Evolutionary conservation across 2,113 vertebrate genomes (phyloP), one percentile per base, ranked within the genome.

Genomic region (Mus spicilegus): DNA sequence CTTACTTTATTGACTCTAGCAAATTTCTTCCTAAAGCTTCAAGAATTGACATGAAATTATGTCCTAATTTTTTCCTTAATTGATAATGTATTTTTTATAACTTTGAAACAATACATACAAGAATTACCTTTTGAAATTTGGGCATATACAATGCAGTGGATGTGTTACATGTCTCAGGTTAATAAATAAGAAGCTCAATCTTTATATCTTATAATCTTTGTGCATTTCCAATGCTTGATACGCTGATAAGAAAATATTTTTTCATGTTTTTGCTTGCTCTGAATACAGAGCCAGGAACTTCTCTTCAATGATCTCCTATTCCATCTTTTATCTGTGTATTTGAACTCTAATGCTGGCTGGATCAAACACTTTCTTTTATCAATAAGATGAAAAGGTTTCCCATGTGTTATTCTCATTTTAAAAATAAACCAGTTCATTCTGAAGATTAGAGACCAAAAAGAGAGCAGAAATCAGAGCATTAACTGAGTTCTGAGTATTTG

Each of bases 281-380:
- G 51, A 97, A 84, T 94, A 70, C 77, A 92, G 58, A 95, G 61
- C 69, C 42, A 84, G 91, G 56, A 94, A 67, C n/a, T 95, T 94
- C 30, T 76, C 82, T 96, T 87, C 69, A 89, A 0, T 95, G 92
- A 92, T 95, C 61, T 87, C 76, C 61, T 91, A 16, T 94, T 96
- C 97, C 82, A 97, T 97, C 95, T 97, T 97, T 97, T 95, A 93
- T 97, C 96, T 95, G 12, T 89, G 87, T 65, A 97, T 95, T 96
- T 97, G 91, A 95, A 96, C 94, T 97, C 8, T 87, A 82, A 63
- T 93, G 82, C 72, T 70, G 90, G 26, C 36, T 80, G 75, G 92
- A 98, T 98, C 97, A 97, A 97, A 97, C 81, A 89, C 63, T 95
- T 95, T 87, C 91, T 97, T 98, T 97, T 93, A 96, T 97, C 96